Percentiles rank a stretch among this genome's conserved stretches.
These are phyloP conservation scores for Cladopsammia gracilis DNA, from an alignment of 64 coral and sea anemone genomes.

Conservation along the genomic window DNA sequence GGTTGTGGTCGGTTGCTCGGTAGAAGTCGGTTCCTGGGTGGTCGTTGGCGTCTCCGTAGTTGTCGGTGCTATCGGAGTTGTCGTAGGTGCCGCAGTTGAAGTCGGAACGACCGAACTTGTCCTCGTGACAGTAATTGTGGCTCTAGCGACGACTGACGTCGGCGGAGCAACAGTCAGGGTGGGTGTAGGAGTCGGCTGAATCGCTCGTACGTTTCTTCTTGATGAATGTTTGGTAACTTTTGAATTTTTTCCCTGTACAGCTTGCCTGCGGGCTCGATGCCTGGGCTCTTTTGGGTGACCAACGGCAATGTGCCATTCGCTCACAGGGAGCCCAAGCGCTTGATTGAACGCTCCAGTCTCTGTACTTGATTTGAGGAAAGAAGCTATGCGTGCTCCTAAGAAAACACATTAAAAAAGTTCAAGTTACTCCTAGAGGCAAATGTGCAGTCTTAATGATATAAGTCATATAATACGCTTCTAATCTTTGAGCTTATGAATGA, in stretches of 20 bases:
- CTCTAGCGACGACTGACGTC: slow-evolving; percentile 8
- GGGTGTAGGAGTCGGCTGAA: slow-evolving; percentile 78
- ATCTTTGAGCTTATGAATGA: too few relatives aligned
- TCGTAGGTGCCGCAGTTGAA: slow-evolving; percentile 25
- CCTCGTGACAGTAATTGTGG: slow-evolving; percentile 20
- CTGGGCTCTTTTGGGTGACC: slow-evolving; percentile 83
- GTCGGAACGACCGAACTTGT: slow-evolving; percentile 25
- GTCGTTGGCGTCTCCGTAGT: slow-evolving; percentile 24
- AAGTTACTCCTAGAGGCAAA: too few relatives aligned
- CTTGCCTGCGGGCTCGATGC: slow-evolving; percentile 71
- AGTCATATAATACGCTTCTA: too few relatives aligned
- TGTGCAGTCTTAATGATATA: too few relatives aligned
- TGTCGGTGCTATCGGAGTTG: slow-evolving; percentile 32
- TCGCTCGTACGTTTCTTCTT: slow-evolving; percentile 42
- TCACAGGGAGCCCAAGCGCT: slow-evolving; percentile 75
- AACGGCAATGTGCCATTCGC: slow-evolving; percentile 87
- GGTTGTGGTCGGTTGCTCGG: slow-evolving; percentile 19
- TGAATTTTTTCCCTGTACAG: slow-evolving; percentile 31
- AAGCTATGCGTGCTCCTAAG: slow-evolving; percentile 82
- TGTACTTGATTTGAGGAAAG: slow-evolving; percentile 82
- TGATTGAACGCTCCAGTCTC: slow-evolving; percentile 78
- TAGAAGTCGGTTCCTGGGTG: neutral
- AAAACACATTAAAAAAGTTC: neutral
- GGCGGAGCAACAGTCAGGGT: slow-evolving; percentile 65
- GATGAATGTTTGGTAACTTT: slow-evolving; percentile 29